Conservation (phyloP, 1,140 invertebrate species). For the Bathynomus jamesi region DNA sequence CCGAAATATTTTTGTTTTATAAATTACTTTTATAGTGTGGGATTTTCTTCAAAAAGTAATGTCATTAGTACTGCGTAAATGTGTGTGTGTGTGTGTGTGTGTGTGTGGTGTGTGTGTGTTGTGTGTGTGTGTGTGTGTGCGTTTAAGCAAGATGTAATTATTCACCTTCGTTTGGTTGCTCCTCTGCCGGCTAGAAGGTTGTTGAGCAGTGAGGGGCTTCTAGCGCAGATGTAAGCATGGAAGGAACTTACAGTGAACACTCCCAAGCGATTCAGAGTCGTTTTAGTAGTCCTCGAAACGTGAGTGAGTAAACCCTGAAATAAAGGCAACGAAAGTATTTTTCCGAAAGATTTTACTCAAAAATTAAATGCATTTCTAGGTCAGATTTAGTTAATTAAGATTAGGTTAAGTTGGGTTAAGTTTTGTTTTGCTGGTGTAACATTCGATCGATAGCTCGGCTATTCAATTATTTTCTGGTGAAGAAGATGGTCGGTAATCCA, state of each 20-base stretch:
- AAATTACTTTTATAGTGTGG: no score
- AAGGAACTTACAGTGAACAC: constrained; percentile 97
- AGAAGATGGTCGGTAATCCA: no score
- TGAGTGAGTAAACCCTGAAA: constrained; percentile 83
- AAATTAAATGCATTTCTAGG: no score
- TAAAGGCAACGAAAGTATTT: no score
- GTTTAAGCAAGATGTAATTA: no score
- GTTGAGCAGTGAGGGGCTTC: constrained; percentile 83
- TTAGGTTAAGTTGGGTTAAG: constrained; percentile 39
- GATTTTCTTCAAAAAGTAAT: no score
- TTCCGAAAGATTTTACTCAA: not conserved
- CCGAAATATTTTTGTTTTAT: no score
- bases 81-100: no score
- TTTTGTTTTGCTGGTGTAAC: not conserved
- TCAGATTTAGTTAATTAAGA: constrained; percentile 35
- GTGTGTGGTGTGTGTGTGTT: no score
- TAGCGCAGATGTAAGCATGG: constrained; percentile 92
- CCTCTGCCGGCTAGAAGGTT: constrained; percentile 83
- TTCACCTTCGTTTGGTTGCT: constrained; percentile 63
- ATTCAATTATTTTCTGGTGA: no score
- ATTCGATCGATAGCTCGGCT: constrained; percentile 3
- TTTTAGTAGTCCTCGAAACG: constrained; percentile 89
- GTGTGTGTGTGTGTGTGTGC: no score
- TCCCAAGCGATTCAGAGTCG: constrained; percentile 85
- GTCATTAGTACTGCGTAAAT: no score